Evolutionary conservation across 2,888 invertebrate genomes (phyloP), one percentile per base, ranked within the genome.

Genomic region (Melitaea athalia): DNA sequence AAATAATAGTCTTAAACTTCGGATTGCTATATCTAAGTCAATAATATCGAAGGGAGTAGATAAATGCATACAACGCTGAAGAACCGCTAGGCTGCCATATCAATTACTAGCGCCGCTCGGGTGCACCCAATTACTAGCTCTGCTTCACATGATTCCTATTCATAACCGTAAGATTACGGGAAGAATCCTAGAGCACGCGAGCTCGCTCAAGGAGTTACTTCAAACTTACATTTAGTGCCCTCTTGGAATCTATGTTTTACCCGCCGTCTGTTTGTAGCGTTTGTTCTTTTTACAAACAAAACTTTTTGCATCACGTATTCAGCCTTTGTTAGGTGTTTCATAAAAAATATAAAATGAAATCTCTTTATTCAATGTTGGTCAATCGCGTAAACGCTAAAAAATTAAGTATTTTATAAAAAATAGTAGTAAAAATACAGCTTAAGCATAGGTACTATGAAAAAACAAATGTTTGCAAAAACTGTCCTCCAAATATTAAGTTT

Each of bases 121-220:
- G 81, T 90, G 89, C 88, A 86, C 88, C 88, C 90, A 89, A 91
- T 92, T 89, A 91, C 87, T 84, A 83, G 85, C 85, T 85, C 84
- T 85, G 83, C 83, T 89, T 88, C 88, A 88, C 88, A 88, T 90
- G 85, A 85, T 88, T 86, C 86, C 84, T 88, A 86, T 86, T 85
- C 86, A 86, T 85, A 85, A 78, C 76, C 74, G 77, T 79, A 78
- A 72, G 72, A 74, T 76, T 76, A 75, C 72, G 64, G 68, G 68
- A 67, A 71, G 69, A 73, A 68, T 70, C 69, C 71, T 70, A 69
- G 67, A 72, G 68, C 63, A 67, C 67, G 70, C 69, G 65, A 69
- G 64, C 63, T n/a, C 59, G 62, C 69, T 65, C 59, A 59, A 69
- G 67, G 67, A 67, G 69, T 67, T 71, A 60, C 69, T 69, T 62